Evolutionary conservation across 1,140 invertebrate genomes (phyloP).

Genomic region (Aphelenchoides fujianensis): DNA sequence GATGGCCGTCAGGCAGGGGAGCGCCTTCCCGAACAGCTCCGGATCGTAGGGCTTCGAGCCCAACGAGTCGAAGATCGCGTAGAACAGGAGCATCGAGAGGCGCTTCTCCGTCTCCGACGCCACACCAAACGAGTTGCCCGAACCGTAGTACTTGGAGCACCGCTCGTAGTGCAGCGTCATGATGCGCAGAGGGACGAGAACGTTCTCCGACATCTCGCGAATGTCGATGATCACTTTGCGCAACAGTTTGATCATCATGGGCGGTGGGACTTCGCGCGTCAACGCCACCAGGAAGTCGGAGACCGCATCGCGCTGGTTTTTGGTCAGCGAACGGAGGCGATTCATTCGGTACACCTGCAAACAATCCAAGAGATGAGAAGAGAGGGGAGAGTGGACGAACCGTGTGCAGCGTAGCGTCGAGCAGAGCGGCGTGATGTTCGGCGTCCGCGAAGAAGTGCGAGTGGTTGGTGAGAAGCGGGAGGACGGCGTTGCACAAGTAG

Average conservation of each 20-base stretch:
- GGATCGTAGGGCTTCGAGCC: constrained; percentile 83
- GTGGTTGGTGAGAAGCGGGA: constrained; percentile 91
- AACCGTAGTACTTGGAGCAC: constrained; percentile 95
- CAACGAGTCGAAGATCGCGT: constrained; percentile 97
- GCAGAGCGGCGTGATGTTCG: constrained; percentile 87
- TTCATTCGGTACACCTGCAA: constrained; percentile 75
- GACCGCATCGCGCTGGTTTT: constrained; percentile 93
- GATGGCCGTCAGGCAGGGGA: constrained; percentile 94
- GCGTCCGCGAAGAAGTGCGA: constrained; percentile 94
- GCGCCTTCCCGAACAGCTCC: constrained; percentile 91
- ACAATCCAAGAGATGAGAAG: constrained; percentile 13
- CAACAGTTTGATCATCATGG: constrained; percentile 87
- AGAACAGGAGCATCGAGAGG: constrained; percentile 97
- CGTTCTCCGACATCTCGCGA: constrained; percentile 90
- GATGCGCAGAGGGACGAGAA: constrained; percentile 87
- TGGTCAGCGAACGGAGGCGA: constrained; percentile 95
- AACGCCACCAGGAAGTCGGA: constrained; percentile 40
- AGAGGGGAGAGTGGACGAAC: constrained; percentile 61
- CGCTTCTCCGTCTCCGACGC: constrained; percentile 95
- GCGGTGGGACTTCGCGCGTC: constrained; percentile 77
- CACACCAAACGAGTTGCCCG: constrained; percentile 77
- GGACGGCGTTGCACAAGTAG: constrained; percentile 95
- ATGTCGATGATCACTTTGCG: constrained; percentile 96
- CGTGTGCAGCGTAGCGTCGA: constrained; percentile 91
- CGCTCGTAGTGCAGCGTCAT: constrained; percentile 95